Evolutionary conservation across 2,797 vertebrate genomes (phyloP).

Genomic region (Tragopan temminckii): DNA sequence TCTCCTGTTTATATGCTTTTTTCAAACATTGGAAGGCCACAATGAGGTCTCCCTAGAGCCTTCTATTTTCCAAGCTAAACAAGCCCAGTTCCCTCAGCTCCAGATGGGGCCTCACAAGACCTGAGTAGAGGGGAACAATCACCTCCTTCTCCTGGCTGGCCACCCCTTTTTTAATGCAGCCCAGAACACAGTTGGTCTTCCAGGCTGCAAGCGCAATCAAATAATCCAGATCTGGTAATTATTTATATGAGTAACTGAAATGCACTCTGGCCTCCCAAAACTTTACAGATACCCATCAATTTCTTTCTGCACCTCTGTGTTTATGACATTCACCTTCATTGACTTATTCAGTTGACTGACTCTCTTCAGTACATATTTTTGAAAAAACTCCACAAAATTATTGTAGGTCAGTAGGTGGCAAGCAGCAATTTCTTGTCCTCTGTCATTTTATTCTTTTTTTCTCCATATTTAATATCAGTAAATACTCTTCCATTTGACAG

Average conservation of each 20-base stretch:
- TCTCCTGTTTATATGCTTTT: too few relatives aligned
- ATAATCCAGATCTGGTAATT: neutral
- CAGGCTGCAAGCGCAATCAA: neutral
- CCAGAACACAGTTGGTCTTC: too few relatives aligned
- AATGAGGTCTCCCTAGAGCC: too few relatives aligned
- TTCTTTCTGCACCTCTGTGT: neutral
- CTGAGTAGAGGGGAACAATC: too few relatives aligned
- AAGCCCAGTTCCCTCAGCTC: too few relatives aligned
- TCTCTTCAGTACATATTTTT: neutral
- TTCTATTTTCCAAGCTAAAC: too few relatives aligned
- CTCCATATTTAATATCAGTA: neutral
- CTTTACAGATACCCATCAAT: neutral
- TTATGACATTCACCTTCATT: neutral
- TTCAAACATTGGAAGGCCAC: too few relatives aligned
- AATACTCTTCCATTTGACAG: neutral
- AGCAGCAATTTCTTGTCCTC: neutral
- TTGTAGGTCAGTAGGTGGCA: neutral
- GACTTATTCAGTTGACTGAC: neutral
- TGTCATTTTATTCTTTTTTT: neutral
- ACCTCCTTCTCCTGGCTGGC: too few relatives aligned
- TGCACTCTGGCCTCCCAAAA: neutral
- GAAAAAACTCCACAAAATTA: neutral
- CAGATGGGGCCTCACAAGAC: too few relatives aligned
- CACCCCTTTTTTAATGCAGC: too few relatives aligned
- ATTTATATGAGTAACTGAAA: neutral